Percentiles rank a stretch among this genome's conserved stretches.
Evolutionary conservation across 2,113 vertebrate genomes (phyloP).

Genomic region (Panthera tigris): DNA sequence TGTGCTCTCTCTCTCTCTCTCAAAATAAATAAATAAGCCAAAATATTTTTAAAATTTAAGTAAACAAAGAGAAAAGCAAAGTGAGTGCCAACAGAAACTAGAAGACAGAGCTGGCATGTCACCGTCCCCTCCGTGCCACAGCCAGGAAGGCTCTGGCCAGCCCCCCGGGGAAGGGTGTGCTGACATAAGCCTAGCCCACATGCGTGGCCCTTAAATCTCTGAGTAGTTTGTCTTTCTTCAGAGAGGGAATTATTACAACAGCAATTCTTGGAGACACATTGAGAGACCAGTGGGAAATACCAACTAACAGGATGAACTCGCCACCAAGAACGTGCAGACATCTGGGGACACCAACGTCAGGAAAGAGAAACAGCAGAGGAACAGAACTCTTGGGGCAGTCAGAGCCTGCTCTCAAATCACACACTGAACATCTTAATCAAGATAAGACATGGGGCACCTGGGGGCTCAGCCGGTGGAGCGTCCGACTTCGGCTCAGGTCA

Average conservation of each 20-base stretch:
- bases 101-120: not conserved
- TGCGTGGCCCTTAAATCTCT: fast-evolving
- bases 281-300: not conserved
- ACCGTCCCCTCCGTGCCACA: fast-evolving
- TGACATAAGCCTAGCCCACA: fast-evolving
- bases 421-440: no score
- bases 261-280: not conserved
- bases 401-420: no score
- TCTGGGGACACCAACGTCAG: fast-evolving
- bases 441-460: no score
- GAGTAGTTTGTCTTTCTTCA: no score
- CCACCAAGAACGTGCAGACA: not conserved
- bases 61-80: not conserved
- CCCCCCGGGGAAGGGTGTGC: fast-evolving
- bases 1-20: no score
- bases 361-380: not conserved
- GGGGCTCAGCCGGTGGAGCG: no score
- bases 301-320: not conserved
- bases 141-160: fast-evolving
- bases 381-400: not conserved
- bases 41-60: not conserved
- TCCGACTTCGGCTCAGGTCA: no score
- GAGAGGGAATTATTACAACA: not conserved
- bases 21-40: no score
- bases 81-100: fast-evolving